Conservation (phyloP, 2,888 invertebrate genomes). For the Euproctis similis region DNA sequence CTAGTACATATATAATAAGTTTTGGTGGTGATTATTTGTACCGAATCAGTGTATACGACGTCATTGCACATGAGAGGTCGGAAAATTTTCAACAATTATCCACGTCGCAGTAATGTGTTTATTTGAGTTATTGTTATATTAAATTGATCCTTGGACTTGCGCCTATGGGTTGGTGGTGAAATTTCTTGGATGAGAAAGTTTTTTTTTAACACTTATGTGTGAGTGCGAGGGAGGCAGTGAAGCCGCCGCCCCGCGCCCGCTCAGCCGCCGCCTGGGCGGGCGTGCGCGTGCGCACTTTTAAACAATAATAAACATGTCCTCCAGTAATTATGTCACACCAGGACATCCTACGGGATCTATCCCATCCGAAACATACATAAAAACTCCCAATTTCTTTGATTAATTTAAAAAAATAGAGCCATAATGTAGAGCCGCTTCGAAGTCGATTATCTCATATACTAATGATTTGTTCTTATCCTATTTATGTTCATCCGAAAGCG, state of each 20-base stretch:
- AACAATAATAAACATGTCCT: conserved; percentile 9
- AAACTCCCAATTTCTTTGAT: conserved; percentile 26
- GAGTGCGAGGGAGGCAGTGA: conserved; percentile 45
- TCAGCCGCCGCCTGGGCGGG: conserved; percentile 43
- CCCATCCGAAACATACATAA: conserved; percentile 31
- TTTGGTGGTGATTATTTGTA: conserved; percentile 16
- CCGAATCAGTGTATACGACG: conserved; percentile 32
- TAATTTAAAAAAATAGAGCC: conserved; percentile 12
- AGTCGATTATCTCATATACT: conserved; percentile 3
- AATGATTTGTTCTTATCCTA: conserved; percentile 19
- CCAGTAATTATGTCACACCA: conserved; percentile 26
- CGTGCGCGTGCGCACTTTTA: conserved; percentile 25
- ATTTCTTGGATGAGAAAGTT: conserved; percentile 35
- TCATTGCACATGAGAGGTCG: conserved; percentile 39
- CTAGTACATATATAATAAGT: conserved; percentile 12
- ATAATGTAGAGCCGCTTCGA: conserved; percentile 17
- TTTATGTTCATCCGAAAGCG: conserved; percentile 25
- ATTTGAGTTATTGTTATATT: conserved; percentile 28
- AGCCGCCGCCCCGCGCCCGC: conserved; percentile 45
- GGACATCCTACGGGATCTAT: conserved; percentile 11
- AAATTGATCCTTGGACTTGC: conserved; percentile 44
- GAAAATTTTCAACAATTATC: conserved; percentile 69
- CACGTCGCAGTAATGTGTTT: conserved; percentile 27
- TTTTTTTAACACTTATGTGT: conserved; percentile 41
- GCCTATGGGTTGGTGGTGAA: conserved; percentile 46